Evolutionary conservation across 64 coral and sea anemone genomes (phyloP), one percentile per base, ranked within the genome.

Genomic region (Anthopleura sola): DNA sequence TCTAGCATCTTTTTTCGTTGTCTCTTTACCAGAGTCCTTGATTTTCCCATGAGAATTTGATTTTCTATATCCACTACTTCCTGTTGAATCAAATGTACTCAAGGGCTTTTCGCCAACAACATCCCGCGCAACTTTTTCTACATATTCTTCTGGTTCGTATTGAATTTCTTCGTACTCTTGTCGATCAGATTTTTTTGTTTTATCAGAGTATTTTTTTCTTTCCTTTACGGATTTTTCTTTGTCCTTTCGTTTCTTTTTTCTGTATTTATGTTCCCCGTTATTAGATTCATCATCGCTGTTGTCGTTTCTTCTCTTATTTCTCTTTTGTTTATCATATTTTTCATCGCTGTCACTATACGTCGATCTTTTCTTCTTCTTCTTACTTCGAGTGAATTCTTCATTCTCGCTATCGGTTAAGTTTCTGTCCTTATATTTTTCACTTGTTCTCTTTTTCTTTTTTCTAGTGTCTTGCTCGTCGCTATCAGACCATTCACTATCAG

Each of bases 191-290:
- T 56, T 83, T 84, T 84, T 57, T 21, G 21, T 21, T 66, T 66
- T 66, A 66, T 79, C 64, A 53, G 86, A 28, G 18, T 55, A 16
- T 36, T 86, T 28, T 49, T 85, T 85, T 80, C 29, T 37, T 79
- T 54, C 26, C 75, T 88, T 68, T 69, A 51, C 46, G 32, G n/a
- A 11, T 75, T 50, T 49, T 88, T n/a, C 78, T 78, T 68, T 88
- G 40, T 79, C 64, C 49, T 78, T 74, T 77, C 78, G 83, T 37
- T 87, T 86, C 47, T 86, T 55, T 58, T 92, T 89, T 23, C 84
- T 47, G 8, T 81, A 15, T 23, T 79, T 79, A 44, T 83, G 29
- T 34, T 71, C 66, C 23, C 34, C 66, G 11, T 71, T 17, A 32
- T 29, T 3, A 0, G 64, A 56, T 18, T 78, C 84, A 13, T 85